Conservation (phyloP, 1,140 invertebrate species). For the Rhynchophorus ferrugineus region DNA sequence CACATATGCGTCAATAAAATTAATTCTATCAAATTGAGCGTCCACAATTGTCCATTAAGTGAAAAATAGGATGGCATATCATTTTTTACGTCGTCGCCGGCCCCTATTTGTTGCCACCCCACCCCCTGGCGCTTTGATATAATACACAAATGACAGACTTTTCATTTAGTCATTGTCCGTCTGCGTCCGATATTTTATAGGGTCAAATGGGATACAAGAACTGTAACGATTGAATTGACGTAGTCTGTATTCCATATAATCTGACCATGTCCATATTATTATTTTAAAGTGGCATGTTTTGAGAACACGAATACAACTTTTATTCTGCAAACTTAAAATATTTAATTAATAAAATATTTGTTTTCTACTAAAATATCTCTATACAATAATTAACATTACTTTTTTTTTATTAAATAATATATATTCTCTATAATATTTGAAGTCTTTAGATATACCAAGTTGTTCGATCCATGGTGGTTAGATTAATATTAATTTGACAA, state of each 20-base stretch:
- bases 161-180: constrained; percentile 24
- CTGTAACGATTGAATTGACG: constrained; percentile 6
- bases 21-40: constrained; percentile 22
- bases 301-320: no score
- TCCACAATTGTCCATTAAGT: constrained; percentile 20
- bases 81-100: constrained; percentile 14
- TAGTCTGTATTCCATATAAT: constrained; percentile 13
- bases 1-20: constrained; percentile 1
- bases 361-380: neutral
- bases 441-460: no score
- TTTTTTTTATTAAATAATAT: constrained; percentile 1
- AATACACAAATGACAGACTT: constrained; percentile 25
- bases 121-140: constrained; percentile 12
- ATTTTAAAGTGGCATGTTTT: no score
- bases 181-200: constrained; percentile 20
- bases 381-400: neutral
- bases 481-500: no score
- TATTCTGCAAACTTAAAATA: no score
- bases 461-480: no score
- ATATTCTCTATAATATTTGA: no score
- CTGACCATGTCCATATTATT: no score
- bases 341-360: neutral
- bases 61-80: constrained; percentile 15
- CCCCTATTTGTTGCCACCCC: neutral
- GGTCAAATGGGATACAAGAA: constrained; percentile 15